Evolutionary conservation across 2,113 vertebrate species (phyloP), one percentile per base, ranked within the genome.

Genomic region (Heteronetta atricapilla): DNA sequence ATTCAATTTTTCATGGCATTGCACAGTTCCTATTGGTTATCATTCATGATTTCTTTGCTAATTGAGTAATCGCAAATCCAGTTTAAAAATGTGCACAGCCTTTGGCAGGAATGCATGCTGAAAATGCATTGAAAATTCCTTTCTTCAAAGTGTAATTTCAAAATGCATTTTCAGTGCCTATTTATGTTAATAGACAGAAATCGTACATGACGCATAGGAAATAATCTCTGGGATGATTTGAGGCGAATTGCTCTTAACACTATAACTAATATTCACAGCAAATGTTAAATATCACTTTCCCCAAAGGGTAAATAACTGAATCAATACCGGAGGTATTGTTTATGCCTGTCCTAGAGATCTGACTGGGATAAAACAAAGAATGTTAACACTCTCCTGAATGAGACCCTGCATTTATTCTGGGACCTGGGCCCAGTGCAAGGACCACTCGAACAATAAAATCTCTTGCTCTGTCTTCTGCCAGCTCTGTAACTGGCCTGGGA

Each of bases 1-100:
- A 90, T 90, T 92, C 80, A 68, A 25, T 90, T 96, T 95, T 38
- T 95, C 82, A 75, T 59, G 31, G 85, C 64, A 31, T 8, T 36
- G 58, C 55, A 28, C 31, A n/a, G 34, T 81, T 94, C 19, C 88
- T 77, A 5, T 90, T 85, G 75, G 90, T 40, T 83, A 75, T 66
- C 50, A 1, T 66, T 93, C 92, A 2, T 78, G 90, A 77, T 81
- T 96, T 81, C 80, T 88, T 48, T 70, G n/a, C 48, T 88, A 86
- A 91, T 46, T 64, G 83, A 94, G 66, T 72, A 68, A 92, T 92
- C 60, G 4, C 36, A 52, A 93, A 78, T 56, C 31, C 55, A 58
- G 46, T 56, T 75, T 3, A 29, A 38, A 64, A 67, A 44, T 6
- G 5, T n/a, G 23, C 29, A 4, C 22, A 46, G 52, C 15, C 36